These are phyloP conservation scores for Gorsachius magnificus DNA, from an alignment of 2,797 vertebrate species.

Conservation along the genomic window DNA sequence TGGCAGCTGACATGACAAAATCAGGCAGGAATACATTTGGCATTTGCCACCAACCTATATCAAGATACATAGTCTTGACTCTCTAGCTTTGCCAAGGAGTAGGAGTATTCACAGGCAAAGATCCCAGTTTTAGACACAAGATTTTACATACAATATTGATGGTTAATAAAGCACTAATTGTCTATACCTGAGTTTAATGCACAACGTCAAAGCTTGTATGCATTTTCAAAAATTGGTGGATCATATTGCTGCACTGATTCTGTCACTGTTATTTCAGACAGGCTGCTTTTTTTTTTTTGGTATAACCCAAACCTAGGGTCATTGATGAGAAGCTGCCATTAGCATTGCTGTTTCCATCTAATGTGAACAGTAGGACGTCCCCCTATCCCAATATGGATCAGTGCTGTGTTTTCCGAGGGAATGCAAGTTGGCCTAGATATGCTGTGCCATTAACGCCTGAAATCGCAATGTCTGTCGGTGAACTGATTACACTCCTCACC, in stretches of 20 bases:
- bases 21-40: conserved; percentile 28
- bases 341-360: not conserved
- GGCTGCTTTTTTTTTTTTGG: not conserved
- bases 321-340: not conserved
- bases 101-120: conserved; percentile 15
- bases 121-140: conserved; percentile 6
- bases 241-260: not conserved
- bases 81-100: conserved; percentile 29
- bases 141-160: not conserved
- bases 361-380: fast-evolving
- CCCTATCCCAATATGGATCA: not conserved
- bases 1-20: conserved; percentile 21
- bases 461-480: not conserved
- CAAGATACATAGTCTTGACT: not conserved
- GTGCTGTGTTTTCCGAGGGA: not conserved
- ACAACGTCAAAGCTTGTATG: not conserved
- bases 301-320: not conserved
- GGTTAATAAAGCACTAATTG: conserved; percentile 18
- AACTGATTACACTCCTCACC: not conserved
- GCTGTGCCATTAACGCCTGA: not conserved
- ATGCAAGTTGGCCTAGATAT: not conserved
- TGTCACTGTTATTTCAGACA: not conserved
- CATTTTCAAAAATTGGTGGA: not conserved
- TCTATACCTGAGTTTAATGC: not conserved
- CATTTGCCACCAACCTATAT: conserved; percentile 30